Percentiles rank a stretch among this genome's conserved stretches.
phyloP scores from a whole-genome alignment of 2,888 invertebrate species.

The Pemphredon lugubris region DNA sequence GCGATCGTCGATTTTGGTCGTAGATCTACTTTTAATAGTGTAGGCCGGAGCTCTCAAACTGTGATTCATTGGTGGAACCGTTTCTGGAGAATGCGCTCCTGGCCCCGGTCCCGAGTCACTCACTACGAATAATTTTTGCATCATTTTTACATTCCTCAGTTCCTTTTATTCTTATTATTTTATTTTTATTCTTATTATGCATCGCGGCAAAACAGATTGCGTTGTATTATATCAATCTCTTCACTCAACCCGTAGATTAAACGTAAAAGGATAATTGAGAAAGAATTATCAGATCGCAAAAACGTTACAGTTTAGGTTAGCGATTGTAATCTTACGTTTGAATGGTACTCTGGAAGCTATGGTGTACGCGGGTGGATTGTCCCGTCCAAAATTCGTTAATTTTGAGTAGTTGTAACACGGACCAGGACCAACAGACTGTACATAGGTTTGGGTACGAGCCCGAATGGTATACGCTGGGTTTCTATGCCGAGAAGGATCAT shows the following conservation, averaged over 20 bases:
- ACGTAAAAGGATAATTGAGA: background rate
- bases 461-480: constrained; percentile 86
- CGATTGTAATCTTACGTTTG: constrained; percentile 47
- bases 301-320: background rate
- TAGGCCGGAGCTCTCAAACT: constrained; percentile 83
- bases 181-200: no score
- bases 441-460: constrained; percentile 51
- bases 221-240: constrained; percentile 5
- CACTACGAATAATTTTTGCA: constrained; percentile 40
- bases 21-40: constrained; percentile 82
- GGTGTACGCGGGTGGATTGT: constrained; percentile 83
- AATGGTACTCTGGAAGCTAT: constrained; percentile 79
- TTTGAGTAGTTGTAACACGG: constrained; percentile 82
- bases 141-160: no score
- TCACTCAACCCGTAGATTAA: background rate
- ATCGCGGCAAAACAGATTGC: no score
- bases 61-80: constrained; percentile 82
- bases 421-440: constrained; percentile 79
- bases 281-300: background rate
- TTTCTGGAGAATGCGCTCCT: constrained; percentile 85
- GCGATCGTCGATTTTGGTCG: constrained; percentile 67
- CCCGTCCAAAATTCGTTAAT: constrained; percentile 80
- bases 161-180: no score
- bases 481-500: constrained; percentile 85
- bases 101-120: constrained; percentile 83